phyloP scores from a whole-genome alignment of 2,888 invertebrate genomes.

The Heteromurus nitidus region DNA sequence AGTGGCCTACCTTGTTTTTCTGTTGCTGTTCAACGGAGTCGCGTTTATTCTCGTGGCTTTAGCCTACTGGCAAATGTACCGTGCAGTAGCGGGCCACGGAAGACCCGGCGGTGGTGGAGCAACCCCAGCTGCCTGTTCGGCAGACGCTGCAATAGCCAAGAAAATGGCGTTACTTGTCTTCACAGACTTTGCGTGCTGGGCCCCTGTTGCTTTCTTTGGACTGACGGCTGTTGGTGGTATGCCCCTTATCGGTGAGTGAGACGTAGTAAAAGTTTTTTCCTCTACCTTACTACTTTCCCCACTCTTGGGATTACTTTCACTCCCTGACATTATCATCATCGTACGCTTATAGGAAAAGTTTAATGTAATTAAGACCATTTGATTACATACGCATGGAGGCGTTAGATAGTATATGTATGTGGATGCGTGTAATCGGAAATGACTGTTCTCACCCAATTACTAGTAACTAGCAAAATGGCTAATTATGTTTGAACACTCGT shows the following conservation, averaged over 20 bases:
- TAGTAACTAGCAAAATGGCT: not conserved
- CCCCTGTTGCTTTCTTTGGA: constrained; percentile 92
- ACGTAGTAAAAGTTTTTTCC: constrained; percentile 15
- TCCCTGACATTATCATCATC: not conserved
- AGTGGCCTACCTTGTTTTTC: constrained; percentile 83
- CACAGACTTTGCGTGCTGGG: constrained; percentile 89
- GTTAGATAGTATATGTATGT: too few species aligned
- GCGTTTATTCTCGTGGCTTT: constrained; percentile 89
- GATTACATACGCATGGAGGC: too few species aligned
- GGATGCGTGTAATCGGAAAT: too few species aligned
- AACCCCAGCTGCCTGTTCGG: constrained; percentile 77
- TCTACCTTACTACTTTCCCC: not conserved
- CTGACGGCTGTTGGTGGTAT: constrained; percentile 89
- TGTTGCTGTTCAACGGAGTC: constrained; percentile 85
- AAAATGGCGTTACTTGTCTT: constrained; percentile 93
- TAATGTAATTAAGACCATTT: constrained; percentile 12
- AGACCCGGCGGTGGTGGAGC: constrained; percentile 58
- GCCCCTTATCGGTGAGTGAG: constrained; percentile 81
- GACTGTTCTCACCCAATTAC: not conserved
- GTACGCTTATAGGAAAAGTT: constrained; percentile 7
- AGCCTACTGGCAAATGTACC: constrained; percentile 91
- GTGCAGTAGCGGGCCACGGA: constrained; percentile 79
- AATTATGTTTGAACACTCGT: not conserved
- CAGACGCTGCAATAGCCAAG: constrained; percentile 86
- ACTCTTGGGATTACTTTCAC: not conserved